Evolutionary conservation across 23 tunicate genomes (phyloP).

Genomic region (Phallusia fumigata): DNA sequence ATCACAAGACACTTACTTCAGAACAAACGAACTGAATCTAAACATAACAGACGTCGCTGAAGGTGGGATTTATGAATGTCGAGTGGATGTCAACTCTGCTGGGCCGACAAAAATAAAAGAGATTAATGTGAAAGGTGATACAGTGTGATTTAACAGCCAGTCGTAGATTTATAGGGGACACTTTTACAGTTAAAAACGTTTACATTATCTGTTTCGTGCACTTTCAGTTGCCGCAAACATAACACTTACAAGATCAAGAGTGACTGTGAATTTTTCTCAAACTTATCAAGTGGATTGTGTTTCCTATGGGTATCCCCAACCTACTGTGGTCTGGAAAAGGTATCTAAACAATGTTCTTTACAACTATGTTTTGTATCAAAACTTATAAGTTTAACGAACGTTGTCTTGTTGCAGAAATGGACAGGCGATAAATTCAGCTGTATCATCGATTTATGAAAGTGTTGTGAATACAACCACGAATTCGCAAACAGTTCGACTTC

Average conservation of each 20-base stretch:
- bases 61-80: background rate
- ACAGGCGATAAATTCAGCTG: background rate
- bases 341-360: background rate
- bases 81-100: background rate
- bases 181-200: no score
- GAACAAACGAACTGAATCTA: background rate
- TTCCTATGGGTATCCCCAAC: background rate
- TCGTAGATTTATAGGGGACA: no score
- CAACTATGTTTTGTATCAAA: background rate
- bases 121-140: background rate
- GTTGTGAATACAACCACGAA: background rate
- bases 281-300: background rate
- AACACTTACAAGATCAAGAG: background rate
- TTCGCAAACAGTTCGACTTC: background rate
- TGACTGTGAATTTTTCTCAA: background rate
- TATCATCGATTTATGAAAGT: background rate
- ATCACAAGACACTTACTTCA: background rate
- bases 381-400: background rate
- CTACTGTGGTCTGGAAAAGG: background rate
- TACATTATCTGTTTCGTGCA: background rate
- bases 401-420: background rate
- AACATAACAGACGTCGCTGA: background rate
- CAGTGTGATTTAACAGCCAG: no score
- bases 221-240: background rate
- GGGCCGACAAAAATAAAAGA: background rate